Evolutionary conservation across 2,113 vertebrate species (phyloP), one percentile per base, ranked within the genome.

Genomic region (Anas platyrhynchos): DNA sequence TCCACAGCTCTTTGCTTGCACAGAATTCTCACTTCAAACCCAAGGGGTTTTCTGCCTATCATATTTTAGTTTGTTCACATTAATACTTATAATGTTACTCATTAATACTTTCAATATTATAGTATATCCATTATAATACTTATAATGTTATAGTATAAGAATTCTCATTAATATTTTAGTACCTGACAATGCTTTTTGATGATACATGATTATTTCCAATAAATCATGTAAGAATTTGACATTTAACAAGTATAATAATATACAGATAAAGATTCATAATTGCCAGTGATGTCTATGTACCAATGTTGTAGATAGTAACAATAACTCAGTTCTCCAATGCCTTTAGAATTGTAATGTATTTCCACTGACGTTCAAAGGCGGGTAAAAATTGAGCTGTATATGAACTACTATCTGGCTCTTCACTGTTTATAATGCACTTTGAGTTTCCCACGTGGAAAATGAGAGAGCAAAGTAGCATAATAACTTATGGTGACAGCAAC

Each of bases 391-490:
- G 44, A 34, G 67, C 80, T 65, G 18, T 58, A 43, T 31, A 65
- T 13, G 38, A 91, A 79, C 52, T 26, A 91, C 38, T 75, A 75
- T 43, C 13, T 86, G 81, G 77, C n/a, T 79, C 34, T 79, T 84
- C 72, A 78, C 36, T 17, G 20, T 69, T 93, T 3, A 1, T 55
- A 88, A 81, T 59, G 62, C 27, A 71, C 75, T 67, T 48, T 83
- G 78, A 89, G 71, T 85, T 32, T 73, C 36, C 59, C 55, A 77
- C n/a, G 46, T 77, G n/a, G 75, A 96, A 94, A 95, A 80, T 41
- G 29, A 82, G 34, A 75, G 12, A 81, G 56, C 6, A 50, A 72
- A 92, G 74, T 32, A 93, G 44, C 43, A 48, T 18, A 63, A 66
- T 63, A 78, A 65, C 20, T 67, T 48, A 66, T 50, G 36, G 31